Conservation (phyloP, 2,113 vertebrate species). For the Phalacrocorax carbo region DNA sequence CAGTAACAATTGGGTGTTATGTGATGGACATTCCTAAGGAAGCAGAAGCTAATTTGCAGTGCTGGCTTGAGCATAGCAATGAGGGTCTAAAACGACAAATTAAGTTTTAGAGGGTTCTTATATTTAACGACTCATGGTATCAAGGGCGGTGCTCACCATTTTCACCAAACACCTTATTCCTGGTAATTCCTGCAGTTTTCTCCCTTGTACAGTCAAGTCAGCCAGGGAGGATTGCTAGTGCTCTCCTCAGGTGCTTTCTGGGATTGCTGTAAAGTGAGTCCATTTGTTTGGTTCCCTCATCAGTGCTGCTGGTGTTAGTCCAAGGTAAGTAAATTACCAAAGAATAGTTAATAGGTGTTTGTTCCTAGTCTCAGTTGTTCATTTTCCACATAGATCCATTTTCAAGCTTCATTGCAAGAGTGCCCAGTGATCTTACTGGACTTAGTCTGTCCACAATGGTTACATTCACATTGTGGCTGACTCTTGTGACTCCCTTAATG, state of each 20-base stretch:
- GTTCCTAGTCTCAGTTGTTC: not conserved
- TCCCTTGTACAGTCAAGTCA: not conserved
- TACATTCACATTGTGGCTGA: not conserved
- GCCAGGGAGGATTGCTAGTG: not conserved
- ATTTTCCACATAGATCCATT: not conserved
- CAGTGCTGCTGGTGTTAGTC: not conserved
- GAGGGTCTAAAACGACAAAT: not conserved
- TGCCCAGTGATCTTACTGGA: not conserved
- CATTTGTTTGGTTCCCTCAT: not conserved
- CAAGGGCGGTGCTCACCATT: not conserved
- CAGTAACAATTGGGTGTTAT: not conserved
- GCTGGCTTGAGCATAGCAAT: not conserved
- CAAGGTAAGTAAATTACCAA: conserved; percentile 4
- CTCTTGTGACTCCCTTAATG: not conserved
- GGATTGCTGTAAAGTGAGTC: not conserved
- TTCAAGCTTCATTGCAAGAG: not conserved
- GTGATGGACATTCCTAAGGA: not conserved
- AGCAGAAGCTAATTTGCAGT: not conserved
- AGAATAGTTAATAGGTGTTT: conserved; percentile 9
- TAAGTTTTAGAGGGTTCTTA: too few species aligned
- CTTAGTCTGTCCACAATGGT: not conserved
- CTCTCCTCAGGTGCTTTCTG: not conserved
- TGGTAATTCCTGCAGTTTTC: not conserved
- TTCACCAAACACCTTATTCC: not conserved
- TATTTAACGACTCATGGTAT: too few species aligned